Base-by-base conservation (phyloP, 2,888 invertebrate genomes). In the Ochropacha duplaris region DNA sequence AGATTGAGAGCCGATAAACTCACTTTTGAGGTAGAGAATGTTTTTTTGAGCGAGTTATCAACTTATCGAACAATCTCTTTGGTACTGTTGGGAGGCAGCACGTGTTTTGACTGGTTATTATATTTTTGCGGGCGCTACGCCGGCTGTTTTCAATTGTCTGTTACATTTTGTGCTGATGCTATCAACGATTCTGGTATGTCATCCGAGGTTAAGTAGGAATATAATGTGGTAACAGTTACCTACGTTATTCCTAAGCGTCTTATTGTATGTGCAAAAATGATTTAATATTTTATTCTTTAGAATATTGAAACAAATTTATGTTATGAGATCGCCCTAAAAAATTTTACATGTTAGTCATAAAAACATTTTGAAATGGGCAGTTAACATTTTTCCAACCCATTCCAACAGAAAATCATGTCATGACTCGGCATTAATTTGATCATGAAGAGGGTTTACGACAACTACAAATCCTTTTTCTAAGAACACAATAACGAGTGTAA, bases 1-100 rank as follows among this genome's bases (percentile, higher is more conserved):
- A 86, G 90, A 90, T 90, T 77, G 76, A 84, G 86, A 90, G 88
- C 86, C 81, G 91, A 91, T 91, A 91, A 90, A 88, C 83, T 77
- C 70, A 81, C 78, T 85, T 88, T 86, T 87, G 82, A 82, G 80
- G 86, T 81, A 82, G 78, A 82, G 83, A 83, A 83, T 79, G 77
- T 60, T 82, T 84, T 86, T 88, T 84, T 75, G 67, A 78, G 77
- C 74, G 78, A 80, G 74, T 83, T 87, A 87, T 86, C 81, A 71
- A 75, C 63, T 78, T 81, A 89, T 88, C 87, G 52, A 72, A 63
- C 63, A 65, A 79, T 79, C 72, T 75, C 59, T 78, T 74, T 81
- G 70, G 44, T 44, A 44, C 44, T 44, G 44, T 44, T 44, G 44
- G 44, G 72, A 74, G 67, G 68, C 71, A 78, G 90, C 90, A 88